Percentiles rank a stretch among this genome's conserved stretches.
These are phyloP conservation scores for Gila robusta DNA, from an alignment of 2,797 vertebrate genomes.

Conservation along the genomic window DNA sequence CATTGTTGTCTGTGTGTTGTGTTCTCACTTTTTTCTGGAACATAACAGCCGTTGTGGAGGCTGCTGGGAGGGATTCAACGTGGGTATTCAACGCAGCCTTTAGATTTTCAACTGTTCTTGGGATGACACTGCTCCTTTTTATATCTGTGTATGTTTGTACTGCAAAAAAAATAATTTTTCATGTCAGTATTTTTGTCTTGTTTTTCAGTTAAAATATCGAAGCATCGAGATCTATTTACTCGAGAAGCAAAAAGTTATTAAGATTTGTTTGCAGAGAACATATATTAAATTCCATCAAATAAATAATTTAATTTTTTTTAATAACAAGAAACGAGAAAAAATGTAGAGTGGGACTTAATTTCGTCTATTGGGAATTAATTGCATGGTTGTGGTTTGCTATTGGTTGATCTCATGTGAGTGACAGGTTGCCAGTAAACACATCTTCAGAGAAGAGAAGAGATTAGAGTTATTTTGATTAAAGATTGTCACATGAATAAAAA, in stretches of 20 bases:
- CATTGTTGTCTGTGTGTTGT: slow-evolving; percentile 42
- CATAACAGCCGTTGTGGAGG: slow-evolving; percentile 49
- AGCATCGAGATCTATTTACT: background rate
- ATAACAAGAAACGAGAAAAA: background rate
- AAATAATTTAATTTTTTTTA: background rate
- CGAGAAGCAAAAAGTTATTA: background rate
- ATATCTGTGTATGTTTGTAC: slow-evolving; percentile 34
- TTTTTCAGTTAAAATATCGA: background rate
- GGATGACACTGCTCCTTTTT: slow-evolving; percentile 24
- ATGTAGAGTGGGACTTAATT: background rate
- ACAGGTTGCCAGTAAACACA: background rate
- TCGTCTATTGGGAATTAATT: background rate
- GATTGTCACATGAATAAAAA: background rate
- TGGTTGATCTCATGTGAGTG: slow-evolving; percentile 7
- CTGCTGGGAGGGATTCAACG: slow-evolving; percentile 22
- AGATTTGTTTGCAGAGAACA: background rate
- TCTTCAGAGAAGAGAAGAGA: background rate
- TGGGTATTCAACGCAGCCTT: slow-evolving; percentile 19
- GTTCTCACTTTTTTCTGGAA: slow-evolving; percentile 51
- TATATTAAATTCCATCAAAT: background rate
- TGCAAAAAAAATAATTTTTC: background rate
- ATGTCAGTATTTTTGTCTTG: slow-evolving; percentile 5
- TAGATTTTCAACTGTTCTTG: slow-evolving; percentile 31
- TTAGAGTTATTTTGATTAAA: background rate
- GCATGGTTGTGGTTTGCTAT: background rate